phyloP scores from a whole-genome alignment of 2,888 invertebrate genomes.

The Cheilosia grossa region DNA sequence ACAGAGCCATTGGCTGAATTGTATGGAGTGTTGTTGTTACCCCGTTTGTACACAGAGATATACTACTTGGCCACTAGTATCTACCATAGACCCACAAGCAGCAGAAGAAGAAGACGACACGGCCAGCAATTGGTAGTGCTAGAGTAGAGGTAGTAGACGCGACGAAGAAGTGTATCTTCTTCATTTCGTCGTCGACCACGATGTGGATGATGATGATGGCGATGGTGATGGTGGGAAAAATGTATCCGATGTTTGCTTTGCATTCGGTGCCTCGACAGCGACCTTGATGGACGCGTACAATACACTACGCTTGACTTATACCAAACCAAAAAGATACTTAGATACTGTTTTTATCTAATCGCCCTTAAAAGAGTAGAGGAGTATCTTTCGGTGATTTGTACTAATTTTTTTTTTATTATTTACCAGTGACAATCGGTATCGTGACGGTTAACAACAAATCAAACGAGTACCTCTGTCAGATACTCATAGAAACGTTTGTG shows the following conservation, averaged over 20 bases:
- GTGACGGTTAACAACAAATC: conserved; percentile 44
- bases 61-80: conserved; percentile 41
- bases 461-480: conserved; percentile 18
- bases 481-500: conserved; percentile 42
- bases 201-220: conserved; percentile 58
- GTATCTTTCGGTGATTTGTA: conserved; percentile 33
- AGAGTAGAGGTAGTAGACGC: conserved; percentile 31
- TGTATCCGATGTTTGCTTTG: conserved; percentile 76
- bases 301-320: conserved; percentile 69
- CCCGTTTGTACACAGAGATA: conserved; percentile 19
- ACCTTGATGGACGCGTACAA: conserved; percentile 83
- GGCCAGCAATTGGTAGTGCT: conserved; percentile 21
- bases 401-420: conserved; percentile 11
- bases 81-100: background rate
- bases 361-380: background rate
- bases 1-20: conserved; percentile 45
- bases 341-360: conserved; percentile 44
- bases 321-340: conserved; percentile 22
- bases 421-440: conserved; percentile 49
- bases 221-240: conserved; percentile 76
- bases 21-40: conserved; percentile 13
- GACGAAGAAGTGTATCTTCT: conserved; percentile 69
- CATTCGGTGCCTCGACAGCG: conserved; percentile 83
- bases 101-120: background rate
- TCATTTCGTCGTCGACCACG: conserved; percentile 72